These are phyloP conservation scores for Octodon degus DNA, from an alignment of 2,113 vertebrate species.

Conservation along the genomic window DNA sequence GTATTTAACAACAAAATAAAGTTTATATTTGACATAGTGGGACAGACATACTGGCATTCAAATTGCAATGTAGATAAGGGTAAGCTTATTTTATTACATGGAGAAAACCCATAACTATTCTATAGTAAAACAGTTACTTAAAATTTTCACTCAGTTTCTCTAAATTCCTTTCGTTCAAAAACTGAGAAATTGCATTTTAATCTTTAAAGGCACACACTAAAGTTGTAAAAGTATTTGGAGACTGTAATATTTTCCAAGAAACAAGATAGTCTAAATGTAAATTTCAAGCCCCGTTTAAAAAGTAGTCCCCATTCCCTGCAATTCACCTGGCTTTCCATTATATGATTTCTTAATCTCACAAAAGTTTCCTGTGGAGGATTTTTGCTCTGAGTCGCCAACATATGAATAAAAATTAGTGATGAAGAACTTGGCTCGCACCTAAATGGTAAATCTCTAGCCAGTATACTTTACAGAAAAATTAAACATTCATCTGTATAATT, in stretches of 20 bases:
- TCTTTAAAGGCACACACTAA: slow-evolving; percentile 44
- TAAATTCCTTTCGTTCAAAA: background rate
- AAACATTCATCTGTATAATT: slow-evolving; percentile 42
- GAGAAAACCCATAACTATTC: background rate
- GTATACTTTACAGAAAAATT: slow-evolving; percentile 10
- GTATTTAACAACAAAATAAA: background rate
- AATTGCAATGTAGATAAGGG: background rate
- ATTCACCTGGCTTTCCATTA: slow-evolving; percentile 15
- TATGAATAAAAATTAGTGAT: slow-evolving; percentile 54
- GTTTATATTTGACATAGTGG: background rate
- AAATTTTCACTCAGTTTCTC: background rate
- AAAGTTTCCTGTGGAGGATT: slow-evolving; percentile 44
- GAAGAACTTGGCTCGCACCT: slow-evolving; percentile 27
- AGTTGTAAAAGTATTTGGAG: background rate
- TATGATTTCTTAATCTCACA: slow-evolving; percentile 8
- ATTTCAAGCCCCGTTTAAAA: slow-evolving; percentile 59
- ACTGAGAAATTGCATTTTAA: slow-evolving; percentile 59
- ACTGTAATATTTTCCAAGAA: slow-evolving; percentile 37
- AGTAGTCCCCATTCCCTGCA: background rate
- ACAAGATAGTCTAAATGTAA: slow-evolving; percentile 61
- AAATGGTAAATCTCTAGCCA: slow-evolving; percentile 55
- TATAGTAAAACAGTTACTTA: background rate
- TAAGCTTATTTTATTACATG: slow-evolving; percentile 19
- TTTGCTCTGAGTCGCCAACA: slow-evolving; percentile 10
- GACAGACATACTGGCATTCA: background rate